Evolutionary conservation across 2,797 vertebrate species (phyloP).

Genomic region (Zenarchopterus dispar): DNA sequence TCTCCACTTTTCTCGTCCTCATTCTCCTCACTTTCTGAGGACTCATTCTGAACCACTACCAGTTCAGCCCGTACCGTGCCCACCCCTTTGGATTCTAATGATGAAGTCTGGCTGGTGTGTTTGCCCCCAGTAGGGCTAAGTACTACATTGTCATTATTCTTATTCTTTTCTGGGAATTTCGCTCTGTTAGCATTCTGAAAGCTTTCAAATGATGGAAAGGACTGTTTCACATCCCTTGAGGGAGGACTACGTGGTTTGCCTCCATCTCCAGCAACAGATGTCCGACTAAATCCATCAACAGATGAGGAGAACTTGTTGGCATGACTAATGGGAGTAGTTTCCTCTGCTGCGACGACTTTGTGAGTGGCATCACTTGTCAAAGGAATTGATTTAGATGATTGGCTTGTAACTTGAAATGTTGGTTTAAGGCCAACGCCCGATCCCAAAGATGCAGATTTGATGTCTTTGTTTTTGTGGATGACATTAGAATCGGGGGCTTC

Average conservation of each 20-base stretch:
- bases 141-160: conserved; percentile 39
- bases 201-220: conserved; percentile 47
- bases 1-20: conserved; percentile 75
- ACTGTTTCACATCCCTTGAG: conserved; percentile 65
- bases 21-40: conserved; percentile 84
- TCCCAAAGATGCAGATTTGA: conserved; percentile 53
- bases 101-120: conserved; percentile 48
- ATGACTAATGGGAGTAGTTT: conserved; percentile 39
- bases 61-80: conserved; percentile 83
- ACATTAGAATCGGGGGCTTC: conserved; percentile 56
- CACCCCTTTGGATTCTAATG: conserved; percentile 58
- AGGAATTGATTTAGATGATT: conserved; percentile 54
- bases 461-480: conserved; percentile 58
- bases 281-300: conserved; percentile 65
- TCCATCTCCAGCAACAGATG: conserved; percentile 59
- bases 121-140: conserved; percentile 51
- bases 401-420: conserved; percentile 39
- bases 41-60: conserved; percentile 86
- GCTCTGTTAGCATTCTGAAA: conserved; percentile 53
- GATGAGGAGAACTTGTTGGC: conserved; percentile 59
- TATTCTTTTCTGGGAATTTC: conserved; percentile 57
- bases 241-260: conserved; percentile 58
- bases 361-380: conserved; percentile 48
- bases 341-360: conserved; percentile 68
- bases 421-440: conserved; percentile 55